Conservation (phyloP, 2,113 vertebrate species). For the Myrmecophaga tridactyla region DNA sequence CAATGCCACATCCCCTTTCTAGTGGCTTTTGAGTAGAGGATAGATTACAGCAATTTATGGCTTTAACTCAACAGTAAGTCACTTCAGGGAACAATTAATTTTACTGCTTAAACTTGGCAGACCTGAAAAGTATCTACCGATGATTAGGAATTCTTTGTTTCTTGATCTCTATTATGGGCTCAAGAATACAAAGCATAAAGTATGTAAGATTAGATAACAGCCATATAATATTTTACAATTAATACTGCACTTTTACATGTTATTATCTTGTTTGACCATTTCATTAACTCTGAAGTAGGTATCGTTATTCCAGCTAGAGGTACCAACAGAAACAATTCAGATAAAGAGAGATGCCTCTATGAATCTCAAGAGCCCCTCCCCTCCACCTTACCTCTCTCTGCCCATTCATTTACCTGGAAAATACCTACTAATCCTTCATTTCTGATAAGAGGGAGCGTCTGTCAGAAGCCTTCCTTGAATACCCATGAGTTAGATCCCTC, state of each 20-base stretch:
- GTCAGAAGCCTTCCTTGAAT: not conserved
- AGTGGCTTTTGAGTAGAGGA: not conserved
- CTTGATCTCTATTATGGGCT: slow-evolving; percentile 4
- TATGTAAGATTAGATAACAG: not conserved
- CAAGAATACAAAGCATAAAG: not conserved
- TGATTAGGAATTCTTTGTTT: not conserved
- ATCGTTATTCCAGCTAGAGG: no score
- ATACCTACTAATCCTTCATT: not conserved
- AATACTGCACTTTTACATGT: not conserved
- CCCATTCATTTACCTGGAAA: not conserved
- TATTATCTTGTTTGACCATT: not conserved
- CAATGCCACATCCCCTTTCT: not conserved
- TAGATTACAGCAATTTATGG: not conserved
- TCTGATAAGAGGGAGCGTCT: not conserved
- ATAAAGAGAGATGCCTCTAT: not conserved
- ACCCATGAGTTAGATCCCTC: not conserved
- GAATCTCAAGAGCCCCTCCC: not conserved
- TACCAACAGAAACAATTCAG: not conserved
- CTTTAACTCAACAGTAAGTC: not conserved
- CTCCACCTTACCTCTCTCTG: not conserved
- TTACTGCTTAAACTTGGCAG: not conserved
- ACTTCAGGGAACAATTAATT: slow-evolving; percentile 11
- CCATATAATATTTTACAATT: not conserved
- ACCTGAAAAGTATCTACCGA: not conserved
- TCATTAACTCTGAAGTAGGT: slow-evolving; percentile 14